Conservation (phyloP, 2,797 vertebrate species). For the Liasis olivaceus region DNA sequence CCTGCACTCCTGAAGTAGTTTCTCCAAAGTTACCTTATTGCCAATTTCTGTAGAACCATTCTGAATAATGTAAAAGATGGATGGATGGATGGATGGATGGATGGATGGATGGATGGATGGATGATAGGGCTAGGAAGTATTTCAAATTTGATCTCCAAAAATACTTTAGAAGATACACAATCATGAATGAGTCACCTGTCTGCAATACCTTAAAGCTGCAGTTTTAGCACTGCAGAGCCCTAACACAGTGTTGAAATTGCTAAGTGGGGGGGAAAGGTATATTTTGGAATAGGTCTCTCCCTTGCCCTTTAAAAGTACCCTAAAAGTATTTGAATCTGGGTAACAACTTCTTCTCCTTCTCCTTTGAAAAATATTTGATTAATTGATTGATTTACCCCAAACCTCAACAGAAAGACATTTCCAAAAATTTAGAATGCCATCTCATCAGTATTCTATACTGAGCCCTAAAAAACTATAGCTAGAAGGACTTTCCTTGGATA, state of each 20-base stretch:
- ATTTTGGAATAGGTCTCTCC: neutral
- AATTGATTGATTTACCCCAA: neutral
- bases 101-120: neutral
- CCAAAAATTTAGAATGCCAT: neutral
- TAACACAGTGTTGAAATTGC: neutral
- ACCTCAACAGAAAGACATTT: neutral
- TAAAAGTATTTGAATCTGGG: neutral
- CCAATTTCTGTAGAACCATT: neutral
- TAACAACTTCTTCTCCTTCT: neutral
- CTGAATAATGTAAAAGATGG: neutral
- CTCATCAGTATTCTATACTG: conserved; percentile 1
- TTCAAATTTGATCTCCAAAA: neutral
- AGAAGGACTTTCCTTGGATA: neutral
- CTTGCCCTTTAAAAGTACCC: neutral
- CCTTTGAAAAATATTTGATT: neutral
- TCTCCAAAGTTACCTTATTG: neutral
- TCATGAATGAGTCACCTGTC: neutral
- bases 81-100: neutral
- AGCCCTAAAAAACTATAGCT: neutral
- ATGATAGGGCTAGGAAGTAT: neutral
- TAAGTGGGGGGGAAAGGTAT: neutral
- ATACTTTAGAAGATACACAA: neutral
- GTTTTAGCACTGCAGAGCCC: neutral
- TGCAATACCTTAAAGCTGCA: neutral
- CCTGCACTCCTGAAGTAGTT: neutral